Percentiles rank a stretch among this genome's conserved stretches.
phyloP scores from a whole-genome alignment of 2,797 vertebrate genomes.

The Anguilla anguilla region DNA sequence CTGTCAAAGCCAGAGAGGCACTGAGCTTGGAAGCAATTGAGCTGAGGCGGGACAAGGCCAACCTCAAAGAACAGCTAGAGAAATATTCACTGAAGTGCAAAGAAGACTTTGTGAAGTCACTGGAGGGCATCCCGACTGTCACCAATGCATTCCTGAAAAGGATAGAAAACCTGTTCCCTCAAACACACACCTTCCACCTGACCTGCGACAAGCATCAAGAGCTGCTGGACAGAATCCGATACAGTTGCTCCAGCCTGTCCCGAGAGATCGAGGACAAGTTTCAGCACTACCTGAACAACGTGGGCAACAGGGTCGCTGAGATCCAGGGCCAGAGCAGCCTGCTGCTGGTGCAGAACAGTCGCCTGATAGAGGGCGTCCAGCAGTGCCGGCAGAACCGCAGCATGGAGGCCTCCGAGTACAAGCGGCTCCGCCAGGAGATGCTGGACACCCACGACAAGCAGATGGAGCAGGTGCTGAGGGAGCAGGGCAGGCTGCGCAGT shows the following conservation, averaged over 20 bases:
- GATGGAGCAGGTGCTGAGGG: conserved; percentile 61
- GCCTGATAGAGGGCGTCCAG: conserved; percentile 55
- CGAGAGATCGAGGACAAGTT: conserved; percentile 69
- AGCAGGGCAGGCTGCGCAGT: conserved; percentile 57
- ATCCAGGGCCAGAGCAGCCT: conserved; percentile 58
- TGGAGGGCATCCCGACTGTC: conserved; percentile 62
- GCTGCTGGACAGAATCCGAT: conserved; percentile 71
- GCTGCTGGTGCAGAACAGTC: conserved; percentile 63
- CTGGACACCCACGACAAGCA: conserved; percentile 60
- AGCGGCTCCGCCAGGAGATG: conserved; percentile 30
- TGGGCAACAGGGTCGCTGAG: conserved; percentile 60
- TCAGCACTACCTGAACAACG: conserved; percentile 65
- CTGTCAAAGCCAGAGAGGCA: conserved; percentile 48
- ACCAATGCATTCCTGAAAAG: conserved; percentile 62
- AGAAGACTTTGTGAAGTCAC: conserved; percentile 54
- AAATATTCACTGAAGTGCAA: conserved; percentile 59
- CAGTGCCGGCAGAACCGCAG: conserved; percentile 66
- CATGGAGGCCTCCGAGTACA: conserved; percentile 46
- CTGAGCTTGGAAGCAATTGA: conserved; percentile 54
- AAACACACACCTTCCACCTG: conserved; percentile 65
- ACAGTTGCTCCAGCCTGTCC: conserved; percentile 73
- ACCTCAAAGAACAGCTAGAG: conserved; percentile 54
- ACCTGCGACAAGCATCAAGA: conserved; percentile 66
- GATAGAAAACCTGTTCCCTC: conserved; percentile 60
- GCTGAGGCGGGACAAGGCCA: conserved; percentile 58